A percentile compares a stretch with the other conserved stretches of the same genome.
These are phyloP conservation scores for Trimorus sp. DNA, from an alignment of 2,888 invertebrate genomes.

Conservation along the genomic window DNA sequence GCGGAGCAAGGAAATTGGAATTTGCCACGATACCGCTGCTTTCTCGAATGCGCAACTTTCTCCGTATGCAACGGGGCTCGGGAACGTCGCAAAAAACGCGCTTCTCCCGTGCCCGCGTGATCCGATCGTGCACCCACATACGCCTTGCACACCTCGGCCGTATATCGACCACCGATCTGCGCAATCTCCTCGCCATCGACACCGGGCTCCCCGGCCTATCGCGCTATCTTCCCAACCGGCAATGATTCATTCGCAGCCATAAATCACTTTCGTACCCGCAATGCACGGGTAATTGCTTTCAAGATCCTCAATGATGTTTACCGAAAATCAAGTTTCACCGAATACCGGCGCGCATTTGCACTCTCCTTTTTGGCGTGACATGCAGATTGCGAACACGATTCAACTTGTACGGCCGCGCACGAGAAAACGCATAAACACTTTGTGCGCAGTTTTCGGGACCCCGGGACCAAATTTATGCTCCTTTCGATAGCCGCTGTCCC, in stretches of 20 bases:
- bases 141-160: slow-evolving; percentile 70
- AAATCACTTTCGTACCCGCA: slow-evolving; percentile 72
- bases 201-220: slow-evolving; percentile 71
- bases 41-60: slow-evolving; percentile 73
- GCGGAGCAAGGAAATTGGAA: slow-evolving; percentile 47
- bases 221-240: slow-evolving; percentile 71
- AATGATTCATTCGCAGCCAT: slow-evolving; percentile 77
- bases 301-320: slow-evolving; percentile 70
- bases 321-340: slow-evolving; percentile 72
- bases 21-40: slow-evolving; percentile 59
- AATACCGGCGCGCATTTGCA: slow-evolving; percentile 60
- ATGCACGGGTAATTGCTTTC: slow-evolving; percentile 62
- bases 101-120: slow-evolving; percentile 69
- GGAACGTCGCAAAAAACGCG: slow-evolving; percentile 68
- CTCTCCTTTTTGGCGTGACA: slow-evolving; percentile 59
- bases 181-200: slow-evolving; percentile 79
- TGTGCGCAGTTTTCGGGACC: slow-evolving; percentile 29
- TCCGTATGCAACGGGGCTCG: slow-evolving; percentile 67
- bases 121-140: slow-evolving; percentile 74
- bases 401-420: slow-evolving; percentile 39
- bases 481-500: slow-evolving; percentile 13
- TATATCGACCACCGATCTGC: slow-evolving; percentile 77
- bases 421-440: slow-evolving; percentile 51
- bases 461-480: slow-evolving; percentile 28
- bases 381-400: slow-evolving; percentile 56